A percentile compares a stretch with the other conserved stretches of the same genome.
Conservation (phyloP, 2,113 vertebrate genomes). For the Neolamprologus variostigma region DNA sequence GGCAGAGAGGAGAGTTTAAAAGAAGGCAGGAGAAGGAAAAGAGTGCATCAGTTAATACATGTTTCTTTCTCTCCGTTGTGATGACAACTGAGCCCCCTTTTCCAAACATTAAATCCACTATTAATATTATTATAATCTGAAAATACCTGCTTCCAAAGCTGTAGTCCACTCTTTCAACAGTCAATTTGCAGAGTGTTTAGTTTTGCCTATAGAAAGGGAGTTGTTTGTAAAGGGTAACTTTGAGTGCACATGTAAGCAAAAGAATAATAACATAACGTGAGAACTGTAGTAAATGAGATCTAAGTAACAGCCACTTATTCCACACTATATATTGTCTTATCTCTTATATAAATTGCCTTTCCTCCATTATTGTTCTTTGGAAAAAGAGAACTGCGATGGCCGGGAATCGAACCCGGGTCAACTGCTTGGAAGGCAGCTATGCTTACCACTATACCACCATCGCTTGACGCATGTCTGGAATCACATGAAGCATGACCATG, state of each 20-base stretch:
- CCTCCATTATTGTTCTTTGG: neutral
- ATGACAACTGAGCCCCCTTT: neutral
- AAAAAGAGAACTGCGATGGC: slow-evolving; percentile 19
- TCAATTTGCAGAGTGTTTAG: neutral
- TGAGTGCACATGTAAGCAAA: neutral
- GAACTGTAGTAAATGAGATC: neutral
- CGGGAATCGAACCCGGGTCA: slow-evolving; percentile 75
- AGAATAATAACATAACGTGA: neutral
- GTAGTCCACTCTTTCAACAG: neutral
- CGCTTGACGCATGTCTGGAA: neutral
- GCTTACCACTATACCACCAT: slow-evolving; percentile 76
- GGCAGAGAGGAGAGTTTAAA: neutral
- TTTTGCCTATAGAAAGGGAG: neutral
- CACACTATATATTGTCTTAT: neutral
- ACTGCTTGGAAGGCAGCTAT: slow-evolving; percentile 80
- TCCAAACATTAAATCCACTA: neutral
- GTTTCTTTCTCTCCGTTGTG: rapidly evolving
- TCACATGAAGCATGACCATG: rapidly evolving
- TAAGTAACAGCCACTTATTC: neutral
- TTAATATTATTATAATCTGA: neutral
- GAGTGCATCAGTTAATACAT: rapidly evolving
- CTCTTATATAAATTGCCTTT: neutral
- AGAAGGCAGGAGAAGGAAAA: neutral
- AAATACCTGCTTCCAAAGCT: neutral
- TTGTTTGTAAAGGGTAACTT: neutral